A percentile compares a stretch with the other conserved stretches of the same genome.
These are phyloP conservation scores for Urophycis tenuis DNA, from an alignment of 2,797 vertebrate species.

Conservation along the genomic window DNA sequence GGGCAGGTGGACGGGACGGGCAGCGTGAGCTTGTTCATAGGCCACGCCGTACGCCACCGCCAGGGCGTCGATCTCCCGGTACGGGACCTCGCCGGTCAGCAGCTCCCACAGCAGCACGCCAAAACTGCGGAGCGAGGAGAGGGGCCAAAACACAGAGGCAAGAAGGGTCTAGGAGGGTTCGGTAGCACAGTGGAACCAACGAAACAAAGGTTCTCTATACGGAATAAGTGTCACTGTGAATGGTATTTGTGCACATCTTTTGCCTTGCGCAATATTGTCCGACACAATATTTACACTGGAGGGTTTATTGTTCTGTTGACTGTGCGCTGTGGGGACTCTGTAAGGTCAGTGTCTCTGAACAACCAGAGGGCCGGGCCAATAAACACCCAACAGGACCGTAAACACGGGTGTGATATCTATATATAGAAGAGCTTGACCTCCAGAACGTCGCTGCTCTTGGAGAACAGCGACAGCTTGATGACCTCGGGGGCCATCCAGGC, in stretches of 20 bases:
- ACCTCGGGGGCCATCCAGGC: constrained; percentile 95
- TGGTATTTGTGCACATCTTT: background rate
- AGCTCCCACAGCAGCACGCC: constrained; percentile 89
- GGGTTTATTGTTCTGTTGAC: background rate
- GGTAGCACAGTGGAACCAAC: too few relatives aligned
- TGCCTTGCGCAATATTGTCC: background rate
- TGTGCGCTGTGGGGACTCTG: too few relatives aligned
- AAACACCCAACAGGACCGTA: background rate
- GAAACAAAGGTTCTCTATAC: too few relatives aligned
- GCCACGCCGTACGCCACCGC: constrained; percentile 89
- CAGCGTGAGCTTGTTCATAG: constrained; percentile 89
- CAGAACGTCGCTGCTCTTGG: constrained; percentile 94
- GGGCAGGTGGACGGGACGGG: constrained; percentile 89
- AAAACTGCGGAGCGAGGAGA: constrained; percentile 65
- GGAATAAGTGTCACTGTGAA: background rate
- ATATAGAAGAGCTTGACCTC: constrained; percentile 77
- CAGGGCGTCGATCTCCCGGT: constrained; percentile 85
- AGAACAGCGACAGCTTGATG: constrained; percentile 87
- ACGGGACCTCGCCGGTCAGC: constrained; percentile 88
- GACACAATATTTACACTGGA: background rate
- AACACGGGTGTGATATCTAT: background rate
- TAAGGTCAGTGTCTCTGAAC: background rate
- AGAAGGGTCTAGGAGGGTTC: too few relatives aligned
- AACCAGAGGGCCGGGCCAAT: background rate
- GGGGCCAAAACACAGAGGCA: background rate